A percentile compares a stretch with the other conserved stretches of the same genome.
These are phyloP conservation scores for Melanerpes aurifrons DNA, from an alignment of 2,113 vertebrate genomes.

Conservation along the genomic window DNA sequence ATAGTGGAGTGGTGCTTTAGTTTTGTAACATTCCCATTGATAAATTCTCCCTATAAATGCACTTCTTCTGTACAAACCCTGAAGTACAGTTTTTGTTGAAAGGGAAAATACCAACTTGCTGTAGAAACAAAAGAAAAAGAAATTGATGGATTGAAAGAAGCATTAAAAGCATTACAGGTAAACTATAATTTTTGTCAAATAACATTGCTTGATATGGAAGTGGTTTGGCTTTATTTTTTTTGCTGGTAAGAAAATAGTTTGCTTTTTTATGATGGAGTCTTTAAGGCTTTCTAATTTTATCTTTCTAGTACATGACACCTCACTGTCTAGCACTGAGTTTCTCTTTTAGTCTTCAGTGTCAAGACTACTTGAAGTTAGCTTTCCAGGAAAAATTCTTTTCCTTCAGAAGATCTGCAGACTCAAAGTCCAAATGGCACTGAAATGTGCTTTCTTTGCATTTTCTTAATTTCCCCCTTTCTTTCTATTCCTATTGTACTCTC, in stretches of 20 bases:
- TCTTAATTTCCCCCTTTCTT: background rate
- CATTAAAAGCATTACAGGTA: slow-evolving; percentile 92
- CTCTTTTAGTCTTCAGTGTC: background rate
- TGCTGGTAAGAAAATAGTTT: background rate
- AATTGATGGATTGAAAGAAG: slow-evolving; percentile 89
- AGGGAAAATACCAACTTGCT: slow-evolving; percentile 88
- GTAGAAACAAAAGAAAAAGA: slow-evolving; percentile 92
- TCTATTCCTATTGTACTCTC: background rate
- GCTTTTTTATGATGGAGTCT: background rate
- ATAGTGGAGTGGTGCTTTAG: background rate
- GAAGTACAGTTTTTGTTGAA: slow-evolving; percentile 65
- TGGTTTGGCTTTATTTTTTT: background rate
- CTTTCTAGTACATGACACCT: background rate
- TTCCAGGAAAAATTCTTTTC: background rate
- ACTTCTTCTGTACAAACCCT: slow-evolving; percentile 37
- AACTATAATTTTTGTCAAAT: background rate
- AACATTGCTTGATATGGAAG: background rate
- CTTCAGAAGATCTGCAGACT: background rate
- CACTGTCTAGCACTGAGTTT: background rate
- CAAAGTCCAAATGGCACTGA: background rate
- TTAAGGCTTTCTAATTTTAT: background rate
- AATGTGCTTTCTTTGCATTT: background rate
- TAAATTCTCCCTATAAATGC: background rate
- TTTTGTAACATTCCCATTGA: background rate
- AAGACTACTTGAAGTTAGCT: background rate